Evolutionary conservation across 2,113 vertebrate species (phyloP).

Genomic region (Misgurnus mizolepis): DNA sequence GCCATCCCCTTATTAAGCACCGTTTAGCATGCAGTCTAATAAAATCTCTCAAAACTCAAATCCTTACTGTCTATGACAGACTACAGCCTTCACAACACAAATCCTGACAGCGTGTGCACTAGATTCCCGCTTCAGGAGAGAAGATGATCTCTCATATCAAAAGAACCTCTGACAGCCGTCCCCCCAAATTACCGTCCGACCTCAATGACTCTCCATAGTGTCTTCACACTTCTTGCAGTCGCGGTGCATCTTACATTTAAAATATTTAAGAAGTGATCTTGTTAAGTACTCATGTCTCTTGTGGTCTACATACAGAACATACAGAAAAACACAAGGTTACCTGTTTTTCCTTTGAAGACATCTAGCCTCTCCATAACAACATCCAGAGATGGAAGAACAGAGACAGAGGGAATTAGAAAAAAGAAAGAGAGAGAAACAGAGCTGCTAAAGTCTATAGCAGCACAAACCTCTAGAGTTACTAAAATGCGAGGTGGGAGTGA

Average conservation of each 20-base stretch:
- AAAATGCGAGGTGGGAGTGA: slow-evolving; percentile 28
- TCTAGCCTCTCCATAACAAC: slow-evolving; percentile 63
- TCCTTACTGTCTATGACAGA: background rate
- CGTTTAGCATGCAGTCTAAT: background rate
- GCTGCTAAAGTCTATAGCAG: background rate
- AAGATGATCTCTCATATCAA: slow-evolving; percentile 22
- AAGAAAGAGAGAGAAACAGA: slow-evolving; percentile 24
- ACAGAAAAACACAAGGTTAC: slow-evolving; percentile 54
- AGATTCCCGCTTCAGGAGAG: slow-evolving; percentile 31
- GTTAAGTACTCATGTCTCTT: slow-evolving; percentile 5
- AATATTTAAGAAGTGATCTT: slow-evolving; percentile 24
- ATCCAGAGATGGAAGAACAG: slow-evolving; percentile 41
- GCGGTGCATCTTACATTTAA: background rate
- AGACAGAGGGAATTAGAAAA: slow-evolving; percentile 38
- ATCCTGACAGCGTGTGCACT: background rate
- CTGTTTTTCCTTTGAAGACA: slow-evolving; percentile 65
- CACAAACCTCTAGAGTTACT: slow-evolving; percentile 39
- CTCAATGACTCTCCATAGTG: slow-evolving; percentile 26
- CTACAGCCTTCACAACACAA: slow-evolving; percentile 11
- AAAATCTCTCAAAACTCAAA: background rate
- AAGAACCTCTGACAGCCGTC: slow-evolving; percentile 19
- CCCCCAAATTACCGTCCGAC: slow-evolving; percentile 10
- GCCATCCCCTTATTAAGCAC: background rate
- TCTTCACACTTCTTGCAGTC: slow-evolving; percentile 14
- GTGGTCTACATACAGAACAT: slow-evolving; percentile 25